Percentiles rank a stretch among this genome's conserved stretches.
phyloP scores from a whole-genome alignment of 2,888 invertebrate species.

The Cosmopolites sordidus region DNA sequence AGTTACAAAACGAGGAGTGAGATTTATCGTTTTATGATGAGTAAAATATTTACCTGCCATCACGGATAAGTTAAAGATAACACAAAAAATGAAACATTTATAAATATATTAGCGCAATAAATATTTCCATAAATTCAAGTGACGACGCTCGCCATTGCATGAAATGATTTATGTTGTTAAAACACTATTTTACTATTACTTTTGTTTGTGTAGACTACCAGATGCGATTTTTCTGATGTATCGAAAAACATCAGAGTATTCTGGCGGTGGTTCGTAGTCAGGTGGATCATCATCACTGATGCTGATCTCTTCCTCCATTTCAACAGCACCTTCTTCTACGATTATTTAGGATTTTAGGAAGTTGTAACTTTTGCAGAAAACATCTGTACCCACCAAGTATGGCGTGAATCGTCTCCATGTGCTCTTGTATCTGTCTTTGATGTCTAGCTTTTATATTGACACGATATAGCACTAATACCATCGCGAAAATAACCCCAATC shows the following conservation, averaged over 20 bases:
- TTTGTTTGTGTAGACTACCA: slow-evolving; percentile 10
- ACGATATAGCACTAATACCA: slow-evolving; percentile 60
- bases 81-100: too few species aligned
- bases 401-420: slow-evolving; percentile 65
- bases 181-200: too few species aligned
- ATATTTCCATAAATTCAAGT: too few species aligned
- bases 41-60: too few species aligned
- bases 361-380: too few species aligned
- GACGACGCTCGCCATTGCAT: too few species aligned
- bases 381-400: slow-evolving; percentile 57
- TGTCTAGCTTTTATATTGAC: slow-evolving; percentile 60
- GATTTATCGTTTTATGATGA: too few species aligned
- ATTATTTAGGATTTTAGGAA: neutral
- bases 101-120: too few species aligned
- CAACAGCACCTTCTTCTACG: slow-evolving; percentile 38
- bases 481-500: slow-evolving; percentile 58
- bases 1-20: too few species aligned
- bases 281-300: slow-evolving; percentile 61
- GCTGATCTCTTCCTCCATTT: slow-evolving; percentile 48
- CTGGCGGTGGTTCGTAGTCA: slow-evolving; percentile 66
- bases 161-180: too few species aligned
- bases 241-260: slow-evolving; percentile 60
- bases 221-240: slow-evolving; percentile 17
- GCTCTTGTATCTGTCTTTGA: slow-evolving; percentile 61
- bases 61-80: too few species aligned